A percentile compares a stretch with the other conserved stretches of the same genome.
Conservation (phyloP, 2,888 invertebrate species). For the Sesia bembeciformis region DNA sequence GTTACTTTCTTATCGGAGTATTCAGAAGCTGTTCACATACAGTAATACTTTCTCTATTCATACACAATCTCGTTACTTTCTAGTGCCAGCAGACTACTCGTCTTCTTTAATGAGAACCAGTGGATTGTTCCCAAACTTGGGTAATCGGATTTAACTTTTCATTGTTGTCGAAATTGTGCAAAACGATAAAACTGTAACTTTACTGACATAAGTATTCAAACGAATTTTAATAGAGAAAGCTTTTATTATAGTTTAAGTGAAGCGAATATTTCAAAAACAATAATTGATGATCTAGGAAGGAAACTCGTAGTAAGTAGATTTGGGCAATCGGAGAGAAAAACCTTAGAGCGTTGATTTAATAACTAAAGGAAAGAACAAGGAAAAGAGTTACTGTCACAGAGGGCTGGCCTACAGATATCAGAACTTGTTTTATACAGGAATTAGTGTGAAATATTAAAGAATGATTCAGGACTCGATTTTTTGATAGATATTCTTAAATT, state of each 20-base stretch:
- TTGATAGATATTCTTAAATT: too few relatives aligned
- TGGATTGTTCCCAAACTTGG: slow-evolving; percentile 42
- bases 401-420: too few relatives aligned
- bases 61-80: slow-evolving; percentile 54
- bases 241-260: slow-evolving; percentile 26
- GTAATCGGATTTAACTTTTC: slow-evolving; percentile 37
- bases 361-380: too few relatives aligned
- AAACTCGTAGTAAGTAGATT: neutral
- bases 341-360: too few relatives aligned
- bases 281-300: neutral
- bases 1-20: slow-evolving; percentile 45
- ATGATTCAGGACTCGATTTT: too few relatives aligned
- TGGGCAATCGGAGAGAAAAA: too few relatives aligned
- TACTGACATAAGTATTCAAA: too few relatives aligned
- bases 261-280: neutral
- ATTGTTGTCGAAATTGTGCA: slow-evolving; percentile 22
- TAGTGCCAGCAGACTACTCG: slow-evolving; percentile 18
- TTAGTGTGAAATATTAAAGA: too few relatives aligned
- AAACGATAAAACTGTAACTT: neutral
- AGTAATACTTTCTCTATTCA: slow-evolving; percentile 64
- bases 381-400: too few relatives aligned
- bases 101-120: slow-evolving; percentile 44
- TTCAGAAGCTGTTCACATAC: slow-evolving; percentile 27
- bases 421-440: too few relatives aligned
- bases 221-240: slow-evolving; percentile 1